A percentile compares a stretch with the other conserved stretches of the same genome.
phyloP scores from a whole-genome alignment of 2,797 vertebrate species.

The Muscicapa comitata region DNA sequence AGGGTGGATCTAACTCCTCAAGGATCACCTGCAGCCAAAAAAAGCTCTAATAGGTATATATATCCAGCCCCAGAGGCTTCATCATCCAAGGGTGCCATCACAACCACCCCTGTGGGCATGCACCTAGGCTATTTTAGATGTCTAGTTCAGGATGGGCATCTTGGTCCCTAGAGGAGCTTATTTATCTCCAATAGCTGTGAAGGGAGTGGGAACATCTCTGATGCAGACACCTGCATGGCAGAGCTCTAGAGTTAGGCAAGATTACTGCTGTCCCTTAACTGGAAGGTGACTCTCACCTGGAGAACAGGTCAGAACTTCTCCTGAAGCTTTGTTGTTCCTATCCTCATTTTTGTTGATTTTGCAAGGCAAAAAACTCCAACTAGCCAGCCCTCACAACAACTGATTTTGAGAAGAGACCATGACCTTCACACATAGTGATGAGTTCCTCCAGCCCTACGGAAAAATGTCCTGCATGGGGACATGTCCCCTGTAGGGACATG shows the following conservation, averaged over 20 bases:
- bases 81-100: neutral
- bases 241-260: fast-evolving
- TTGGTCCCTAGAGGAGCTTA: neutral
- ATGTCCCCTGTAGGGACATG: fast-evolving
- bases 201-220: neutral
- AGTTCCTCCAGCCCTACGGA: neutral
- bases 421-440: fast-evolving
- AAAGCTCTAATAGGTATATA: neutral
- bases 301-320: neutral
- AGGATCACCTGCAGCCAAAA: neutral
- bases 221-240: neutral
- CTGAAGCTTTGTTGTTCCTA: neutral
- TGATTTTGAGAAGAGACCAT: neutral
- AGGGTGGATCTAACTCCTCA: neutral
- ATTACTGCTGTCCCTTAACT: neutral
- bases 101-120: neutral
- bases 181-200: neutral
- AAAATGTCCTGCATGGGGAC: neutral
- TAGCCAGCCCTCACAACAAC: neutral
- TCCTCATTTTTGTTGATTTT: neutral
- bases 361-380: neutral
- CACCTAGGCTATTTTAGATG: neutral
- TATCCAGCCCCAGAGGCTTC: fast-evolving
- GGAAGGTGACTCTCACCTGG: neutral
- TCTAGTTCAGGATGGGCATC: neutral